Conservation (phyloP, 2,113 vertebrate genomes). For the Balaeniceps rex region DNA sequence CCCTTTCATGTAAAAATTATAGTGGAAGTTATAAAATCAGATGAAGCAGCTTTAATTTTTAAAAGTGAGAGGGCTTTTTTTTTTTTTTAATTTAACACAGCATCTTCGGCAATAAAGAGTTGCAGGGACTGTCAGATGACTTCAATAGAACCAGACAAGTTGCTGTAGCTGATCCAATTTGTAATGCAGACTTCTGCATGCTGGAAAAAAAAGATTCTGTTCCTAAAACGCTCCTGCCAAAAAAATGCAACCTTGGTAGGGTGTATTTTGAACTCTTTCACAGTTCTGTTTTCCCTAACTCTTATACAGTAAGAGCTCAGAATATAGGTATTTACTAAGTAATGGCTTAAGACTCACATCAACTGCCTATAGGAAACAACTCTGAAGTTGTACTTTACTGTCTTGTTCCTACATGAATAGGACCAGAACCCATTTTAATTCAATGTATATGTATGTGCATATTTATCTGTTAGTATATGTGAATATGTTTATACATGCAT, state of each 20-base stretch:
- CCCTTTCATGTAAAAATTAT: slow-evolving; percentile 21
- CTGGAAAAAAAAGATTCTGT: slow-evolving; percentile 38
- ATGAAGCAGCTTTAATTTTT: neutral
- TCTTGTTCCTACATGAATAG: neutral
- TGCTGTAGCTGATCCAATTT: slow-evolving; percentile 60
- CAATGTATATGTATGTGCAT: neutral
- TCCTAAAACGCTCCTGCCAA: slow-evolving; percentile 52
- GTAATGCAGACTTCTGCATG: slow-evolving; percentile 66
- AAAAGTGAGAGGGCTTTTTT: neutral
- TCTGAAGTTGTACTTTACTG: slow-evolving; percentile 12
- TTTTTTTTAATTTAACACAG: neutral
- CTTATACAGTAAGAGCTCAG: slow-evolving; percentile 31
- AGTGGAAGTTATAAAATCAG: slow-evolving; percentile 17
- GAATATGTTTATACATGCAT: neutral
- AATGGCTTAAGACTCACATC: neutral
- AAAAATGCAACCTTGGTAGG: slow-evolving; percentile 62
- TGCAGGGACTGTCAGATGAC: slow-evolving; percentile 54
- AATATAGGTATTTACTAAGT: neutral
- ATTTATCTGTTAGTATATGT: neutral
- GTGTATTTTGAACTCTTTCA: slow-evolving; percentile 52
- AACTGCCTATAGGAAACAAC: slow-evolving; percentile 42
- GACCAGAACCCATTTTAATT: neutral
- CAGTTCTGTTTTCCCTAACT: slow-evolving; percentile 6
- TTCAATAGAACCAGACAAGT: slow-evolving; percentile 54
- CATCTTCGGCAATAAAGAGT: slow-evolving; percentile 27